A percentile compares a stretch with the other conserved stretches of the same genome.
Conservation (phyloP, 1,140 invertebrate species). For the Drosophila varians region DNA sequence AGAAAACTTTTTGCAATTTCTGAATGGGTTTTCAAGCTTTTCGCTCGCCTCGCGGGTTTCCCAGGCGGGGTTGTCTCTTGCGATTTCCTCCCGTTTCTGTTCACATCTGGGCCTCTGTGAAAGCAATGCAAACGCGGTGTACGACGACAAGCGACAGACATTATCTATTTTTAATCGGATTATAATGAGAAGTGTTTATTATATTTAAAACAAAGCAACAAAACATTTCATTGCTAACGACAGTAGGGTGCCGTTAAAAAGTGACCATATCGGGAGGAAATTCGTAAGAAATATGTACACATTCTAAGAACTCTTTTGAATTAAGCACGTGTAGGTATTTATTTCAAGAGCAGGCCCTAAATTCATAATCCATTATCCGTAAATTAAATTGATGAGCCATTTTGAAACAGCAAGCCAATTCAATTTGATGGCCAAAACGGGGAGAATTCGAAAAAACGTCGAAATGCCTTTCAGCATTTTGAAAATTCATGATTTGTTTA, state of each 20-base stretch:
- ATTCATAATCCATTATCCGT: conserved; percentile 36
- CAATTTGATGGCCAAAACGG: conserved; percentile 30
- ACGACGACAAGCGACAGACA: conserved; percentile 43
- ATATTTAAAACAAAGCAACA: conserved; percentile 67
- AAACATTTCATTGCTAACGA: conserved; percentile 57
- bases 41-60: conserved; percentile 14
- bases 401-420: conserved; percentile 32
- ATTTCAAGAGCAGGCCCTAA: conserved; percentile 37
- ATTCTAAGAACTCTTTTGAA: background rate
- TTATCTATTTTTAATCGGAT: conserved; percentile 79
- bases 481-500: conserved; percentile 38
- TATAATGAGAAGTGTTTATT: conserved; percentile 74
- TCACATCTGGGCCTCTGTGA: conserved; percentile 34
- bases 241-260: conserved; percentile 59
- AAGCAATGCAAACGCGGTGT: conserved; percentile 46
- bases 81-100: conserved; percentile 14
- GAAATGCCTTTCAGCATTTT: conserved; percentile 13
- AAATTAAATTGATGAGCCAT: conserved; percentile 30
- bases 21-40: conserved; percentile 49
- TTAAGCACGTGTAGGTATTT: conserved; percentile 3
- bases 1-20: conserved; percentile 29
- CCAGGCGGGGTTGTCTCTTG: conserved; percentile 16
- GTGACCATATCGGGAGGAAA: conserved; percentile 16
- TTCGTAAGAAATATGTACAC: background rate
- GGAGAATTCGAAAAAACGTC: conserved; percentile 15